Percentiles rank a stretch among this genome's conserved stretches.
phyloP scores from a whole-genome alignment of 2,113 vertebrate genomes.

The Crotophaga sulcirostris region DNA sequence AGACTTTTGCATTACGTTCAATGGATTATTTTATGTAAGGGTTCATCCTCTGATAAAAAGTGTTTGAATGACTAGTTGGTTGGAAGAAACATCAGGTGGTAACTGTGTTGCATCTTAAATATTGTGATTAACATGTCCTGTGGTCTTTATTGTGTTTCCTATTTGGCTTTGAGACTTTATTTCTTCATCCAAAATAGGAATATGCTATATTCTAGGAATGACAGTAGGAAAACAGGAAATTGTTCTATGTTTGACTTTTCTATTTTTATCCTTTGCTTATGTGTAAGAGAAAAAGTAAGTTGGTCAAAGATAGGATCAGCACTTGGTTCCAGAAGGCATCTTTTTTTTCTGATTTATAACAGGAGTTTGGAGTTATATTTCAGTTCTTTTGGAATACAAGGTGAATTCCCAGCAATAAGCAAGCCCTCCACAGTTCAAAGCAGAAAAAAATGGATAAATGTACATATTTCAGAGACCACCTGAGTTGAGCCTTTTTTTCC shows the following conservation, averaged over 20 bases:
- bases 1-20: not conserved
- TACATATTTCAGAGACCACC: not conserved
- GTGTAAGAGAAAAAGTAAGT: not conserved
- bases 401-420: rapidly evolving
- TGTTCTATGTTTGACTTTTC: not conserved
- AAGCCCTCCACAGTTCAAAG: not conserved
- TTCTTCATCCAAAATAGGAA: not conserved
- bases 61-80: not conserved
- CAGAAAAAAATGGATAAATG: not conserved
- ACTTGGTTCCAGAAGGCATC: not conserved
- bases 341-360: not conserved
- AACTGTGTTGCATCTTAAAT: not conserved
- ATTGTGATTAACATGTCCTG: not conserved
- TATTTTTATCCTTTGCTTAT: not conserved
- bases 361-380: not conserved
- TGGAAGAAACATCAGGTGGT: not conserved
- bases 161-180: not conserved
- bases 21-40: not conserved
- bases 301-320: not conserved
- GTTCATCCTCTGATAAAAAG: not conserved
- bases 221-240: not conserved
- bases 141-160: not conserved
- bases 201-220: not conserved
- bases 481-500: not conserved
- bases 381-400: not conserved